Conservation (phyloP, 2,797 vertebrate species). For the Loris lydekkerianus region DNA sequence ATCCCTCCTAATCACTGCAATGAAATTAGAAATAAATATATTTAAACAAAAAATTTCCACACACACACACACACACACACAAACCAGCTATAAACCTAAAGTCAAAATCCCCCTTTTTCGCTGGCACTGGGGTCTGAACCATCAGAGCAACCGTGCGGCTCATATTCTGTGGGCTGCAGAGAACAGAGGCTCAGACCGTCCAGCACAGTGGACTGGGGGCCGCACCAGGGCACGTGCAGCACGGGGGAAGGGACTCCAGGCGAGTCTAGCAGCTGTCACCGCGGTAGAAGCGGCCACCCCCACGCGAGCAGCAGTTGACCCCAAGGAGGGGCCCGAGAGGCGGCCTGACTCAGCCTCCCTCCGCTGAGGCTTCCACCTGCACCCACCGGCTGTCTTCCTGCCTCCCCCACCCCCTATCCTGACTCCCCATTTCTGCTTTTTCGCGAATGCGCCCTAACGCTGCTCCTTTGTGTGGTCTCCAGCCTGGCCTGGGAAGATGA, state of each 20-base stretch:
- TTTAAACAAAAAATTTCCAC: not conserved
- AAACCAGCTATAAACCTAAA: not conserved
- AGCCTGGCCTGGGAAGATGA: not conserved
- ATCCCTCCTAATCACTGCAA: not conserved
- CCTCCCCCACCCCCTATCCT: not conserved
- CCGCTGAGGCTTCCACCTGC: not conserved
- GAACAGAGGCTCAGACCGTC: not conserved
- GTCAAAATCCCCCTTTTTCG: not conserved
- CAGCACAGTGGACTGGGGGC: not conserved
- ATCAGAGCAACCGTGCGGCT: conserved; percentile 6
- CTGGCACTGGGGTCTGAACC: conserved; percentile 15
- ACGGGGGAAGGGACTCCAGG: not conserved
- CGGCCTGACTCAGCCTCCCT: not conserved
- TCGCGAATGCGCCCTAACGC: not conserved
- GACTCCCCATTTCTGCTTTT: not conserved
- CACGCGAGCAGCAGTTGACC: not conserved
- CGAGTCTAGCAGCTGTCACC: not conserved
- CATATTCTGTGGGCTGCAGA: not conserved
- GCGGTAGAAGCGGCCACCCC: not conserved
- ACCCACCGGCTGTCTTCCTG: not conserved
- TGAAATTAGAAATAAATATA: conserved; percentile 6
- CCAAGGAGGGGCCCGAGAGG: too few species aligned
- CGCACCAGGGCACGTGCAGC: not conserved
- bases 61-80: not conserved
- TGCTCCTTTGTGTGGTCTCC: not conserved